Evolutionary conservation across 2,113 vertebrate genomes (phyloP).

Genomic region (Notarius lentiginosus): DNA sequence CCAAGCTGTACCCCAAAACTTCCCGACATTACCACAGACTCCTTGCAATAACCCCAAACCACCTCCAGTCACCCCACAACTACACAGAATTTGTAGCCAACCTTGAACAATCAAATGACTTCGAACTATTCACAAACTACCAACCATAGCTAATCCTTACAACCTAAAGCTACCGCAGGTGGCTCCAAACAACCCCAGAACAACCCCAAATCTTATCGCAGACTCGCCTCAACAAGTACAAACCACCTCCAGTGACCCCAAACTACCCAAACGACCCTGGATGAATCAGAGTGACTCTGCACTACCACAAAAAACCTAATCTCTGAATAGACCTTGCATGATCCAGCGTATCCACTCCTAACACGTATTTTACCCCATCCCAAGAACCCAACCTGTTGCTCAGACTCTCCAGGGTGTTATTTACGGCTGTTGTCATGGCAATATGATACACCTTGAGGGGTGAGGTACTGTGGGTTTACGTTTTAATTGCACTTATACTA

Average conservation of each 20-base stretch:
- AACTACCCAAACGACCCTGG: background rate
- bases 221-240: background rate
- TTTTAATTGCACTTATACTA: conserved; percentile 50
- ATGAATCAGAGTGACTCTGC: background rate
- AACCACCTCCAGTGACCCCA: background rate
- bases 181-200: background rate
- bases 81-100: background rate
- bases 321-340: no score
- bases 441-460: conserved; percentile 68
- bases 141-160: background rate
- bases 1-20: background rate
- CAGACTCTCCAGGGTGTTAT: conserved; percentile 67
- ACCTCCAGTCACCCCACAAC: background rate
- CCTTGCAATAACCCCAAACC: background rate
- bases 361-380: background rate
- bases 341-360: background rate
- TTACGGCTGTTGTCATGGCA: conserved; percentile 66
- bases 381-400: background rate
- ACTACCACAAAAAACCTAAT: background rate
- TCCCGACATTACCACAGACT: background rate
- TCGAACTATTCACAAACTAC: background rate
- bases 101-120: background rate
- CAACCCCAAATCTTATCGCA: background rate
- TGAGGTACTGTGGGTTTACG: conserved; percentile 70
- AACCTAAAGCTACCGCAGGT: background rate